These are phyloP conservation scores for Picathartes gymnocephalus DNA, from an alignment of 2,113 vertebrate genomes.

Conservation along the genomic window DNA sequence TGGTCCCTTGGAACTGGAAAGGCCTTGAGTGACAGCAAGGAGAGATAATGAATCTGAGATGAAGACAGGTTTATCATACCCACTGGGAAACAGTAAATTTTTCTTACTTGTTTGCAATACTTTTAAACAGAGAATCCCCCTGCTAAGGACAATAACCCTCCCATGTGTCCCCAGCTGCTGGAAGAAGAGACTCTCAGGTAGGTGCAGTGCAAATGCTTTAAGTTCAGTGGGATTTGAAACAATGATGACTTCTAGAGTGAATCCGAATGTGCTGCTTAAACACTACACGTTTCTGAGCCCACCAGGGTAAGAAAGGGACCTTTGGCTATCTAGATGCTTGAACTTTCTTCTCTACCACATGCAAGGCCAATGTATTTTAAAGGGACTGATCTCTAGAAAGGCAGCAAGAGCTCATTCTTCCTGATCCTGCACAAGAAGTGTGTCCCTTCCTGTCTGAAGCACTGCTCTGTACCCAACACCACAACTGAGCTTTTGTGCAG, in stretches of 20 bases:
- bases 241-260: neutral
- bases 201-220: neutral
- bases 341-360: neutral
- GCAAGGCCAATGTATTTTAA: neutral
- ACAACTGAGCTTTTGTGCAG: neutral
- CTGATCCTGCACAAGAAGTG: neutral
- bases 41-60: neutral
- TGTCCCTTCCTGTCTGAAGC: neutral
- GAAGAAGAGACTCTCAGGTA: neutral
- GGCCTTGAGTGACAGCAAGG: neutral
- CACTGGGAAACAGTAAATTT: neutral
- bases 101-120: neutral
- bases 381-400: neutral
- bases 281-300: neutral
- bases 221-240: neutral
- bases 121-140: neutral
- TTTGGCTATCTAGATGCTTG: neutral
- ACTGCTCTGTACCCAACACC: neutral
- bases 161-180: neutral
- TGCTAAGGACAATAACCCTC: neutral
- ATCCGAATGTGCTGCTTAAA: neutral
- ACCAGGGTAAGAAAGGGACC: neutral
- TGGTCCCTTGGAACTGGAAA: neutral
- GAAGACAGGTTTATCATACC: neutral
- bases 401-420: neutral